Evolutionary conservation across 2,113 vertebrate genomes (phyloP), one percentile per base, ranked within the genome.

Genomic region (Hippocampus abdominalis): DNA sequence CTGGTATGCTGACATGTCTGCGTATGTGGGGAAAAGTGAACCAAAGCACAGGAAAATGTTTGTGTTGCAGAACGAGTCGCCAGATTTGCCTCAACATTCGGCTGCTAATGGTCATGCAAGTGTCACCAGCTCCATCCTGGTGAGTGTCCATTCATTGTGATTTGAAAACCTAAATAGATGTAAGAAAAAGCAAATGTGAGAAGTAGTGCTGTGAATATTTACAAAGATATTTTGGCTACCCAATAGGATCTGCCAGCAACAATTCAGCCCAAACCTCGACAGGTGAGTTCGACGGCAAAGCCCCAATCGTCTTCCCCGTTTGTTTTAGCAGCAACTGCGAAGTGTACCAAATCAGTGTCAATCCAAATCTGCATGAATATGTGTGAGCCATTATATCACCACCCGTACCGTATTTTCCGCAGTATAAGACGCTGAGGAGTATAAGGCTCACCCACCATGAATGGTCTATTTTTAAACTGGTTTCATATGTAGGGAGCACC

Each of bases 81-180:
- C 89, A 0, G 88, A 90, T 67, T 53, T 88, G 71, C 87, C 86
- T 40, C 81, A 48, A 48, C 87, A 90, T 81, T 91, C 88, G 1
- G 88, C 89, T 29, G 88, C 89, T 3, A 91, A 91, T 0, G 89
- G 89, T 7, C 95, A 97, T 82, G 95, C 95, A 87, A 99, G 97
- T 90, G 95, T 96, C 92, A 98, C 95, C 90, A 98, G 96, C 95
- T 98, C 97, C 92, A 95, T 99, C 93, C 95, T 96, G 96, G 97
- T 99, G 94, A 89, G 94, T 25, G 16, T 66, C 27, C 48, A 60
- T 12, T 66, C 18, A 64, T 11, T 49, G 6, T 20, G 51, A 20
- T 63, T 64, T 42, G 0, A 21, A 27, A 6, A 21, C 15, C 9
- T n/a, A 16, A 29, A 11, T 44, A 44, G 10, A 44, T 9, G 25